phyloP scores from a whole-genome alignment of 2,888 invertebrate genomes.

The Celastrina argiolus region DNA sequence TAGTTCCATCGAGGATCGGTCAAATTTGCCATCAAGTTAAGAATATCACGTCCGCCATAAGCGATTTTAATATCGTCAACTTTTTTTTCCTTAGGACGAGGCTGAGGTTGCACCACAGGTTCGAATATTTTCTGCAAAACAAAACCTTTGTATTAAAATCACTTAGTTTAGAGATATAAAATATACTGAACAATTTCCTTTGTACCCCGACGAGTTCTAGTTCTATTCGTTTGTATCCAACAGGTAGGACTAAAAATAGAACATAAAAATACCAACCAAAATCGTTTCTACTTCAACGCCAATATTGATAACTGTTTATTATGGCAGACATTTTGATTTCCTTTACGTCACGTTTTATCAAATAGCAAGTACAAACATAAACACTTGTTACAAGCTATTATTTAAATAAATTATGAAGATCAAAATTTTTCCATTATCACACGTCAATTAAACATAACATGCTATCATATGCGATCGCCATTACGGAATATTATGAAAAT shows the following conservation, averaged over 20 bases:
- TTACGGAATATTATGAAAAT: conserved; percentile 78
- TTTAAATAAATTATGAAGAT: conserved; percentile 16
- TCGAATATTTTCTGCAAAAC: conserved; percentile 68
- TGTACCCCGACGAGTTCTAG: not conserved
- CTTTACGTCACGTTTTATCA: conserved; percentile 19
- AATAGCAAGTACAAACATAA: conserved; percentile 21
- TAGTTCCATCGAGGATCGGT: conserved; percentile 75
- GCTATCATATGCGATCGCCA: conserved; percentile 73
- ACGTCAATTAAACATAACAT: conserved; percentile 59
- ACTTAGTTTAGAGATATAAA: not conserved
- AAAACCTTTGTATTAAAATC: not conserved
- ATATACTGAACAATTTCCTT: not conserved
- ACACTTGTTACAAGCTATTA: conserved; percentile 4
- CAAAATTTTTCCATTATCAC: conserved; percentile 57
- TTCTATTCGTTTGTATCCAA: not conserved
- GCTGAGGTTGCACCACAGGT: conserved; percentile 63
- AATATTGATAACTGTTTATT: conserved; percentile 24
- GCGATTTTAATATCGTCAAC: conserved; percentile 61
- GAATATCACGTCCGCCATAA: conserved; percentile 76
- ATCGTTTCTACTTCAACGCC: conserved; percentile 7
- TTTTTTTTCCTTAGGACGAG: conserved; percentile 61
- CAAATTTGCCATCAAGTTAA: conserved; percentile 78
- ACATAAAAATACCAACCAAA: conserved; percentile 19
- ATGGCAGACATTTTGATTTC: conserved; percentile 24
- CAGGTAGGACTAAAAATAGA: conserved; percentile 15